phyloP scores from a whole-genome alignment of 2,888 invertebrate species.

The Podabrus alpinus region DNA sequence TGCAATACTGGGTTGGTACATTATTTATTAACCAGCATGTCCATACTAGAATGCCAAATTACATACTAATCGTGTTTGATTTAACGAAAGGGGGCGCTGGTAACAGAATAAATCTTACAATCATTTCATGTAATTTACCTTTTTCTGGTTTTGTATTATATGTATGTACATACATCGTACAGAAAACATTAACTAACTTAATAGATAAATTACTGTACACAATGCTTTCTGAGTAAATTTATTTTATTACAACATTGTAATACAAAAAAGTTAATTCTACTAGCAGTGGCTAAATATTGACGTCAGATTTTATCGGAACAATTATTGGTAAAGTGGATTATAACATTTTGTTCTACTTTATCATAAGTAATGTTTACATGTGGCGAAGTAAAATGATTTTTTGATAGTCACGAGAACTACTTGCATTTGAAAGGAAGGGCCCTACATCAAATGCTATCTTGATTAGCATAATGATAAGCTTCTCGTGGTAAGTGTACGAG shows the following conservation, averaged over 20 bases:
- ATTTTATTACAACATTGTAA: neutral
- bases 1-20: no score
- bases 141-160: neutral
- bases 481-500: conserved; percentile 31
- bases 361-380: neutral
- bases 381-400: neutral
- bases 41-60: neutral
- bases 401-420: conserved; percentile 2
- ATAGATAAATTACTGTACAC: neutral
- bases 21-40: neutral
- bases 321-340: neutral
- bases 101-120: neutral
- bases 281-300: neutral
- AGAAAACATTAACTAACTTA: neutral
- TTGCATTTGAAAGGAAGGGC: conserved; percentile 17
- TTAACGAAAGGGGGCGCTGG: neutral
- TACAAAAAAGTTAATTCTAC: neutral
- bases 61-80: neutral
- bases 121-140: neutral
- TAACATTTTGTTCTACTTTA: neutral
- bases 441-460: conserved; percentile 27
- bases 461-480: conserved; percentile 38
- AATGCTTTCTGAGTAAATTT: neutral
- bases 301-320: neutral
- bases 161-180: neutral